These are phyloP conservation scores for Champsocephalus gunnari DNA, from an alignment of 2,797 vertebrate species.

Conservation along the genomic window DNA sequence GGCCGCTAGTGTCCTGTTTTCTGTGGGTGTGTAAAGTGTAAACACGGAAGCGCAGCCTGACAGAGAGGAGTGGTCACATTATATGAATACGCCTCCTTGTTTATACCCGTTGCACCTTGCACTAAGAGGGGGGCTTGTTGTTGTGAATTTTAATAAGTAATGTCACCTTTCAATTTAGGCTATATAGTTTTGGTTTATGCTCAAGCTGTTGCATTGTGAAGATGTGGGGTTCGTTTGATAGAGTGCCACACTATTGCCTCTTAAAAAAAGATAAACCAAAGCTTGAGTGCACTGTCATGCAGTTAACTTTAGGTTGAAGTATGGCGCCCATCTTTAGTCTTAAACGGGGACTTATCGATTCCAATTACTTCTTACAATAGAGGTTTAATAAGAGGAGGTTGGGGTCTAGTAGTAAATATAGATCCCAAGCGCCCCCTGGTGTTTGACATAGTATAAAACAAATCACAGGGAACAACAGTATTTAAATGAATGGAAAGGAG, in stretches of 20 bases:
- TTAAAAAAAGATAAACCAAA: rapidly evolving
- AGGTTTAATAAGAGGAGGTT: neutral
- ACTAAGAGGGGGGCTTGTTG: neutral
- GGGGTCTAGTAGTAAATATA: neutral
- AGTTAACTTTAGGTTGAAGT: neutral
- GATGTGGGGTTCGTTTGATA: rapidly evolving
- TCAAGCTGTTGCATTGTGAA: neutral
- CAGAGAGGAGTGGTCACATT: constrained; percentile 61
- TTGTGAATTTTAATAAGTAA: neutral
- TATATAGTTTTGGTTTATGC: neutral
- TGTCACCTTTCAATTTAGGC: neutral
- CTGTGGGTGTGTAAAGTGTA: constrained; percentile 86
- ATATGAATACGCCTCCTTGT: constrained; percentile 59
- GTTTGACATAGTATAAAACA: constrained; percentile 32
- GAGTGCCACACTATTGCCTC: no score
- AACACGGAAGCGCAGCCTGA: constrained; percentile 84
- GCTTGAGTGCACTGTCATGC: neutral
- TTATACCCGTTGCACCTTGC: constrained; percentile 50
- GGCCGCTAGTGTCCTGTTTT: constrained; percentile 65
- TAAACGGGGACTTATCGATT: neutral
- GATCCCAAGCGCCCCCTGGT: constrained; percentile 74
- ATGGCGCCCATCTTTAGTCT: neutral
- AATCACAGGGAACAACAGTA: neutral
- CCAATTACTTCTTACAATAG: neutral
- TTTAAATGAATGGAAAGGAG: neutral